Conservation (phyloP, 1,140 invertebrate genomes). For the Liolophura sinensis region DNA sequence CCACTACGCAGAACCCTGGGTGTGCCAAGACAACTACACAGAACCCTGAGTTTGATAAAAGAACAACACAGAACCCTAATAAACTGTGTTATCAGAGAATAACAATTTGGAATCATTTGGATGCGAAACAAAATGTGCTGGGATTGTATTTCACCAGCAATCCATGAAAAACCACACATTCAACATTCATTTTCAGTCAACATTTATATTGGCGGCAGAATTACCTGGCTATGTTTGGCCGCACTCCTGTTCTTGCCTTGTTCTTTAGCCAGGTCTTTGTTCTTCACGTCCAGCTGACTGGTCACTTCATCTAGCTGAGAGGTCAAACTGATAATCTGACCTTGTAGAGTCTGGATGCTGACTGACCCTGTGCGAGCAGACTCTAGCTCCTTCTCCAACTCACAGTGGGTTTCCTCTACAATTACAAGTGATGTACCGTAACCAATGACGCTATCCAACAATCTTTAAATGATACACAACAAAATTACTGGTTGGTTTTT, state of each 20-base stretch:
- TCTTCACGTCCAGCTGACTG: conserved; percentile 31
- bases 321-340: conserved; percentile 25
- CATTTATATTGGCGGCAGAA: not conserved
- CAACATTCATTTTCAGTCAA: not conserved
- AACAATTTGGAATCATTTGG: too few species aligned
- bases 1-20: too few species aligned
- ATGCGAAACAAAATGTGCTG: too few species aligned
- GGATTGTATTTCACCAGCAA: too few species aligned
- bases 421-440: too few species aligned
- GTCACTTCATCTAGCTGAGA: conserved; percentile 30
- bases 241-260: conserved; percentile 48
- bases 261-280: conserved; percentile 41
- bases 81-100: too few species aligned
- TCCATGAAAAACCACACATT: too few species aligned
- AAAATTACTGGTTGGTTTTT: not conserved
- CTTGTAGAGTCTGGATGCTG: conserved; percentile 25
- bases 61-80: too few species aligned
- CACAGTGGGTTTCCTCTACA: conserved; percentile 32
- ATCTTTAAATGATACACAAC: conserved; percentile 6
- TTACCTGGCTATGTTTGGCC: conserved; percentile 48
- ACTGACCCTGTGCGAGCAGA: conserved; percentile 27
- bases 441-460: conserved; percentile 2
- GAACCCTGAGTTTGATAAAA: too few species aligned
- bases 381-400: conserved; percentile 38
- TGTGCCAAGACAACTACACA: too few species aligned